Conservation (phyloP, 2,113 vertebrate species). For the Callocephalon fimbriatum region DNA sequence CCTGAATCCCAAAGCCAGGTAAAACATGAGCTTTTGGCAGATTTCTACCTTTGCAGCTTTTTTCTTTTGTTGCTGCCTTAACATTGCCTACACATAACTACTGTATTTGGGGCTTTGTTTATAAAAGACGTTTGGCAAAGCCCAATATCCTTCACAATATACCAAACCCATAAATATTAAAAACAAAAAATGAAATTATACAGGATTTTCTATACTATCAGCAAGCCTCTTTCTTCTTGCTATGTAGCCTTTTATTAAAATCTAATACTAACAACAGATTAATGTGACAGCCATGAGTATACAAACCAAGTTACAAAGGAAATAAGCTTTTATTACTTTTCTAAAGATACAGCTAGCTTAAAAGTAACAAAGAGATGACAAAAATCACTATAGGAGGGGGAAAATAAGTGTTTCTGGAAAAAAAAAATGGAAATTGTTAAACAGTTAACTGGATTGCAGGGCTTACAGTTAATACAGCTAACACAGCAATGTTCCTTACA, state of each 20-base stretch:
- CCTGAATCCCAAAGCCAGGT: background rate
- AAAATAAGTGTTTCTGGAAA: background rate
- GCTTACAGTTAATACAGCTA: conserved; percentile 27
- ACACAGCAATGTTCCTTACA: background rate
- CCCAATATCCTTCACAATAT: conserved; percentile 61
- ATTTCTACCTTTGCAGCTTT: background rate
- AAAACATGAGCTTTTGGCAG: background rate
- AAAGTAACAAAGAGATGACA: conserved; percentile 68
- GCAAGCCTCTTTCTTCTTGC: conserved; percentile 72
- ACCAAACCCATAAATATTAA: conserved; percentile 71
- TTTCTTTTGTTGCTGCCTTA: background rate
- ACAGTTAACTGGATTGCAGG: background rate
- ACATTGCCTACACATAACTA: background rate
- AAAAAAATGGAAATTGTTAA: conserved; percentile 7
- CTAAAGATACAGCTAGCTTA: conserved; percentile 74
- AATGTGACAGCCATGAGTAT: conserved; percentile 79
- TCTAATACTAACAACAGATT: conserved; percentile 78
- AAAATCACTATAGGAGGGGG: conserved; percentile 5
- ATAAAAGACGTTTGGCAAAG: conserved; percentile 47
- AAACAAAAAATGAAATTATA: conserved; percentile 74
- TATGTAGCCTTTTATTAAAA: conserved; percentile 80
- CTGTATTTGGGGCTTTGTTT: background rate
- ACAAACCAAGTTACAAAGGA: conserved; percentile 80
- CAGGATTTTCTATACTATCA: conserved; percentile 61
- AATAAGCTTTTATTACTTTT: conserved; percentile 86